A percentile compares a stretch with the other conserved stretches of the same genome.
phyloP scores from a whole-genome alignment of 2,113 vertebrate species.

The Neolamprologus longior region DNA sequence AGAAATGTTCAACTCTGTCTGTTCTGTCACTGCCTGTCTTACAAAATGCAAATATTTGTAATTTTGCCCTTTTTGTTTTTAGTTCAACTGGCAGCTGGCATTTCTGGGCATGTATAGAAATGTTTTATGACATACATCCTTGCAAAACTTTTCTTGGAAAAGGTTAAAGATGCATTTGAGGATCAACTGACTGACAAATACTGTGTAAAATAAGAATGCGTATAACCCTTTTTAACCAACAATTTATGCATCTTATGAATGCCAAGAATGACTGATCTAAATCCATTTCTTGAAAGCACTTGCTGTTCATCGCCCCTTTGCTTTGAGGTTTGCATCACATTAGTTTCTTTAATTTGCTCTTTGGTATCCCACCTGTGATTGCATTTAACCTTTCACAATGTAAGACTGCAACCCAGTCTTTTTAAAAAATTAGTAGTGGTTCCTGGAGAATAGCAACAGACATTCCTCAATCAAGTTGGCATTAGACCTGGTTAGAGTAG shows the following conservation, averaged over 20 bases:
- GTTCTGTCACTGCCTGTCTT: not conserved
- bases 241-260: not conserved
- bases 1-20: not conserved
- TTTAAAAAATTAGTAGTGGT: not conserved
- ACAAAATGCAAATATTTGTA: not conserved
- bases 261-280: not conserved
- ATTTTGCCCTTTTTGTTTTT: slow-evolving; percentile 21
- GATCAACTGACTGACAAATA: not conserved
- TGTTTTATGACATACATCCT: not conserved
- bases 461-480: not conserved
- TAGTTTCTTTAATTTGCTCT: not conserved
- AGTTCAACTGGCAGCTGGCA: slow-evolving; percentile 8
- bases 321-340: not conserved
- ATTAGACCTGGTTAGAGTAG: not conserved
- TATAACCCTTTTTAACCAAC: not conserved
- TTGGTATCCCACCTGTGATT: not conserved
- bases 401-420: not conserved
- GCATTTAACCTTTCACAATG: not conserved
- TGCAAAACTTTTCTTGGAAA: not conserved
- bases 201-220: not conserved
- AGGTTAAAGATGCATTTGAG: not conserved
- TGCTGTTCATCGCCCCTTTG: not conserved
- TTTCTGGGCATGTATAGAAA: not conserved
- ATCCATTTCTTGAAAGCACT: not conserved
- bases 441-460: not conserved